These are phyloP conservation scores for Eledona agricola DNA, from an alignment of 2,888 invertebrate species.

Conservation along the genomic window DNA sequence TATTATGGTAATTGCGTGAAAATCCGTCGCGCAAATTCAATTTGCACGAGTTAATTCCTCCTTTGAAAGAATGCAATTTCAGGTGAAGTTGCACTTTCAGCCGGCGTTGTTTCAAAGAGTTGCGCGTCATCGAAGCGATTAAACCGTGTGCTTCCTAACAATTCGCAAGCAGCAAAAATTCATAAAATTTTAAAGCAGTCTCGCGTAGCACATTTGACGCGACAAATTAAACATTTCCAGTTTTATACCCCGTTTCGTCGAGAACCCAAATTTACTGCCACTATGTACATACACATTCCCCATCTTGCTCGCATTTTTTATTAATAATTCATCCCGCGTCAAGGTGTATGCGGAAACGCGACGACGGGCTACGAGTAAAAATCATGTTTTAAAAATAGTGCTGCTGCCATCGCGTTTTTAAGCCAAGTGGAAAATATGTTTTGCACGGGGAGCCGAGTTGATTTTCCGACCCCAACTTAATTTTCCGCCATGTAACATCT, in stretches of 20 bases:
- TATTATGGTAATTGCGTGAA: conserved; percentile 1
- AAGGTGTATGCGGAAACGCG: conserved; percentile 30
- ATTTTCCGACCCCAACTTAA: conserved; percentile 54
- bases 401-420: conserved; percentile 42
- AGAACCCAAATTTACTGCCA: conserved; percentile 24
- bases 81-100: conserved; percentile 19
- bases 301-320: conserved; percentile 14
- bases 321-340: conserved; percentile 27
- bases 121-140: conserved; percentile 6
- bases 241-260: conserved; percentile 22
- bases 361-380: conserved; percentile 33
- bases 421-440: conserved; percentile 58
- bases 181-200: conserved; percentile 31
- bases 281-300: conserved; percentile 7
- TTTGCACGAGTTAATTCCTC: neutral
- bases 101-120: neutral
- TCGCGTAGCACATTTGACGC: conserved; percentile 26
- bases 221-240: conserved; percentile 36
- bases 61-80: conserved; percentile 11
- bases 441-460: conserved; percentile 47
- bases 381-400: conserved; percentile 38
- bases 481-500: conserved; percentile 57
- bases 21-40: neutral
- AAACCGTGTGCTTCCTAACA: conserved; percentile 14
- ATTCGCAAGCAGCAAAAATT: conserved; percentile 12